Percentiles rank a stretch among this genome's conserved stretches.
These are phyloP conservation scores for Mycteria americana DNA, from an alignment of 2,797 vertebrate species.

Conservation along the genomic window DNA sequence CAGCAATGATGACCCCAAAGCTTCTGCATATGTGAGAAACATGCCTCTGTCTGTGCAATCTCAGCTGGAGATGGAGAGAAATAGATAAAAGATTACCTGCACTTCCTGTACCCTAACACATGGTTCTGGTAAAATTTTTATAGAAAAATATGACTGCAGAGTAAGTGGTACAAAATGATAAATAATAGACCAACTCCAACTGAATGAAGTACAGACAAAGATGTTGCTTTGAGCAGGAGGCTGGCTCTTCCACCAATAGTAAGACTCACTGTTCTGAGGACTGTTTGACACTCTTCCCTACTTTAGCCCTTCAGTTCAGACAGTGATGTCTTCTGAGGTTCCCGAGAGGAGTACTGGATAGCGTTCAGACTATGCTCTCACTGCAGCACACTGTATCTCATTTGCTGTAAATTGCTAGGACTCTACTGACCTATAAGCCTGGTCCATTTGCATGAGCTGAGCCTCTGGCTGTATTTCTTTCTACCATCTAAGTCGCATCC, in stretches of 20 bases:
- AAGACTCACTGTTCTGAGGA: neutral
- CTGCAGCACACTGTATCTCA: neutral
- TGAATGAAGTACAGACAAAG: neutral
- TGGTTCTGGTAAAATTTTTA: neutral
- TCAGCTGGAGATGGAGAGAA: neutral
- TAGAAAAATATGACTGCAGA: neutral
- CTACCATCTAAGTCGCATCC: neutral
- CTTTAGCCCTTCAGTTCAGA: neutral
- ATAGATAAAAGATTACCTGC: neutral
- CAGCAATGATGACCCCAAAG: neutral
- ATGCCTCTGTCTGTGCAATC: neutral
- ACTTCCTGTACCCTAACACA: neutral
- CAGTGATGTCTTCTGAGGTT: neutral
- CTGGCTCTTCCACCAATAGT: neutral
- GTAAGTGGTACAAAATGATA: neutral
- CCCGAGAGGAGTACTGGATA: neutral
- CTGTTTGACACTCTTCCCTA: neutral
- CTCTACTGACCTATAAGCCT: neutral
- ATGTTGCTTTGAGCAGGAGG: neutral
- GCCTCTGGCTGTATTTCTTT: neutral
- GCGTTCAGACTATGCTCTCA: neutral
- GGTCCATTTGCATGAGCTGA: neutral
- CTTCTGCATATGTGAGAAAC: neutral
- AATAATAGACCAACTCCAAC: neutral
- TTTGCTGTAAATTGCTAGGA: neutral